Evolutionary conservation across 2,888 invertebrate genomes (phyloP).

Genomic region (Quadroppia sp.): DNA sequence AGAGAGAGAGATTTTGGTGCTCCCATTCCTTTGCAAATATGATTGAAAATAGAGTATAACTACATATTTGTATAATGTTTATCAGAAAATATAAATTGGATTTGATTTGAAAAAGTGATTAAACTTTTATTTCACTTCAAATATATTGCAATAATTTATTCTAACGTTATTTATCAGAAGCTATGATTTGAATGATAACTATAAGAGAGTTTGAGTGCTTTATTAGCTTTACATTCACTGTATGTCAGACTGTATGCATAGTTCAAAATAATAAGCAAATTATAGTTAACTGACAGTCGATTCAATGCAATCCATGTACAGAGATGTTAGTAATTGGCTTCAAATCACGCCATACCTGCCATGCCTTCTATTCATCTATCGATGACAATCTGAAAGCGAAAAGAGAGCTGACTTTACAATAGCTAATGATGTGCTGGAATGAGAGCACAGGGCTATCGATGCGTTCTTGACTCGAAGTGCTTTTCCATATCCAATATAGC

Average conservation of each 20-base stretch:
- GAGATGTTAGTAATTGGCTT: conserved; percentile 8
- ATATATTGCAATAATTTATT: not conserved
- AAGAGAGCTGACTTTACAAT: not conserved
- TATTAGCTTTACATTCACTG: conserved; percentile 18
- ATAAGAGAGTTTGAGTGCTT: not conserved
- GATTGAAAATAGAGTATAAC: too few species aligned
- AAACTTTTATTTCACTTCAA: not conserved
- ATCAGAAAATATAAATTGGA: not conserved
- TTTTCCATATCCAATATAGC: not conserved
- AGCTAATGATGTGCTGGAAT: not conserved
- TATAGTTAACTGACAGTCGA: conserved; percentile 24
- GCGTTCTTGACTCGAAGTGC: not conserved
- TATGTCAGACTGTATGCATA: not conserved
- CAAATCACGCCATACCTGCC: conserved; percentile 9
- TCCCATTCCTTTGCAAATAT: not conserved
- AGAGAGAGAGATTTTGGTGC: too few species aligned
- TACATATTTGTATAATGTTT: not conserved
- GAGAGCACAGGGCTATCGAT: not conserved
- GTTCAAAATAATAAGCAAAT: conserved; percentile 1
- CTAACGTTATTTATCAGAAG: not conserved
- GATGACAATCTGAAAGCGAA: not conserved
- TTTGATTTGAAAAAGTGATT: not conserved
- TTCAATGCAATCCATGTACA: not conserved
- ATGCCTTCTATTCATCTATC: not conserved
- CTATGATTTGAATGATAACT: not conserved